Percentiles rank a stretch among this genome's conserved stretches.
These are phyloP conservation scores for Lacanobia wlatinum DNA, from an alignment of 2,888 invertebrate species.

Conservation along the genomic window DNA sequence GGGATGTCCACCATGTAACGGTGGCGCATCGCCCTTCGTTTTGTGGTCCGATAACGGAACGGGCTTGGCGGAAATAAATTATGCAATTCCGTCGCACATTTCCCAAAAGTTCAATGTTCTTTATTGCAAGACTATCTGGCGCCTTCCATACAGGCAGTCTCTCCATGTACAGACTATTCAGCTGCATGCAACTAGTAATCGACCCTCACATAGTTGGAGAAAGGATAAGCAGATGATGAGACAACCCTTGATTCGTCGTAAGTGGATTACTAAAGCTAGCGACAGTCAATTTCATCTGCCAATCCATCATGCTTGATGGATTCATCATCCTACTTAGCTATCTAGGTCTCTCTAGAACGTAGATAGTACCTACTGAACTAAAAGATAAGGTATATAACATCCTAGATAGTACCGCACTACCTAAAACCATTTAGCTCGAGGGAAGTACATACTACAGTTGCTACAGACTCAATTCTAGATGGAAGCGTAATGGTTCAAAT, in stretches of 20 bases:
- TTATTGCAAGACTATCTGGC: too few species aligned
- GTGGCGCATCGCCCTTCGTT: too few species aligned
- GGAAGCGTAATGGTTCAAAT: slow-evolving; percentile 25
- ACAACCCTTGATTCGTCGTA: neutral
- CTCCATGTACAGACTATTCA: neutral
- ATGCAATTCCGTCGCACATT: too few species aligned
- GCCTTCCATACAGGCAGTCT: neutral
- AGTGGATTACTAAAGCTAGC: neutral
- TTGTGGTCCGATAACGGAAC: too few species aligned
- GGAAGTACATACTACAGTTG: slow-evolving; percentile 7
- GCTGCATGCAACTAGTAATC: neutral
- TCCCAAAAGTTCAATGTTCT: too few species aligned
- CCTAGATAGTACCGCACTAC: slow-evolving; percentile 12
- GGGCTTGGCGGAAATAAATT: too few species aligned
- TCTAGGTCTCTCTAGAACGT: neutral
- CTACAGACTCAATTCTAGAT: slow-evolving; percentile 26
- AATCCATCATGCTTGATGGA: neutral
- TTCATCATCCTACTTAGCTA: neutral
- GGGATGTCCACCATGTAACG: too few species aligned
- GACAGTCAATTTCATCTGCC: neutral
- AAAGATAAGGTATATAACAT: slow-evolving; percentile 13
- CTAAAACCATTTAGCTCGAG: slow-evolving; percentile 24
- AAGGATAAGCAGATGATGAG: neutral
- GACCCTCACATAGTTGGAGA: neutral
- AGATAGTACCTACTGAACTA: neutral